These are phyloP conservation scores for Apoderus coryli DNA, from an alignment of 2,888 invertebrate genomes.

Conservation along the genomic window DNA sequence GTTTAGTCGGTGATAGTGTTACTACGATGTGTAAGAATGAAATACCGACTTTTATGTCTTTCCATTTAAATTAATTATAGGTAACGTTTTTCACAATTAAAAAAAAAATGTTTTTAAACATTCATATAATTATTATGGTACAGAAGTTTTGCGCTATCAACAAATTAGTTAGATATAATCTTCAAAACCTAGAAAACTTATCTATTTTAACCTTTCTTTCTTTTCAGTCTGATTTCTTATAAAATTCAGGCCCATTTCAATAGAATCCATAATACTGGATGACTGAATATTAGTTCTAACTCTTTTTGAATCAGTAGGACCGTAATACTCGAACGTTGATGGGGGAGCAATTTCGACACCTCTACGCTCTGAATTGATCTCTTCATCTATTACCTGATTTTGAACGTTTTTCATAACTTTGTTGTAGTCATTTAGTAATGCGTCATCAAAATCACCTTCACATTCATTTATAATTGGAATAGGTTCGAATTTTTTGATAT, in stretches of 20 bases:
- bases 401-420: conserved; percentile 8
- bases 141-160: no score
- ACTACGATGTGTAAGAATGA: no score
- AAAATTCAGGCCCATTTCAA: conserved; percentile 40
- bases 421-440: conserved; percentile 16
- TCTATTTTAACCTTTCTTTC: conserved; percentile 19
- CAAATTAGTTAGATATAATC: no score
- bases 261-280: conserved; percentile 34
- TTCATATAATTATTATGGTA: no score
- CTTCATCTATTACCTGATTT: conserved; percentile 2
- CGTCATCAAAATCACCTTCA: conserved; percentile 19
- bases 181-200: no score
- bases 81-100: no score
- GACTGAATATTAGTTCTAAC: conserved; percentile 9
- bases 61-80: no score
- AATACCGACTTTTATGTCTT: no score
- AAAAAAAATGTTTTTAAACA: no score
- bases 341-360: conserved; percentile 50
- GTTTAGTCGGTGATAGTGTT: no score
- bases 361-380: conserved; percentile 13
- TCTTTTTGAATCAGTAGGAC: conserved; percentile 29
- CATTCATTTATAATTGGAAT: conserved; percentile 21
- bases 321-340: conserved; percentile 48
- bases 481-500: conserved; percentile 17
- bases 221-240: conserved; percentile 39